phyloP scores from a whole-genome alignment of 2,888 invertebrate genomes.

The Cataglyphis altisquamis region DNA sequence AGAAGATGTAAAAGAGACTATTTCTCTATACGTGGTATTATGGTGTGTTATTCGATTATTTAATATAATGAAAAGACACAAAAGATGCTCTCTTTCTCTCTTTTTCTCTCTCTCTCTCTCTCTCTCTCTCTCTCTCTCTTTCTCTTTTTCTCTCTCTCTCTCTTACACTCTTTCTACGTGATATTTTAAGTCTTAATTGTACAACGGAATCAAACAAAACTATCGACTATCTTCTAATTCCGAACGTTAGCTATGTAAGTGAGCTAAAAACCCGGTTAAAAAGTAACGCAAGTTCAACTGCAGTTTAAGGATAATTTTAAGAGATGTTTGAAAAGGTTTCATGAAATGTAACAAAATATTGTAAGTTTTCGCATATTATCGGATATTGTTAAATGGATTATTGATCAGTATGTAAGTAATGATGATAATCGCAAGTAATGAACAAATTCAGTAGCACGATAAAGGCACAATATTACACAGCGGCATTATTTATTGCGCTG shows the following conservation, averaged over 20 bases:
- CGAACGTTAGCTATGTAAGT: conserved; percentile 64
- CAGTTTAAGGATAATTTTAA: conserved; percentile 32
- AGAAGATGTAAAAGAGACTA: conserved; percentile 33
- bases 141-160: conserved; percentile 16
- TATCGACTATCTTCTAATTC: conserved; percentile 67
- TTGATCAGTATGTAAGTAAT: conserved; percentile 58
- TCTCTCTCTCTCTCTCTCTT: conserved; percentile 21
- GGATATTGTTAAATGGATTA: conserved; percentile 53
- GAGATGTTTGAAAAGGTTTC: conserved; percentile 31
- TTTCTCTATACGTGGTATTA: conserved; percentile 42
- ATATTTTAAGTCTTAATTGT: conserved; percentile 60
- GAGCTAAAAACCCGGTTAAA: conserved; percentile 66
- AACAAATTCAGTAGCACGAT: conserved; percentile 21
- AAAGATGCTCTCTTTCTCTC: conserved; percentile 16
- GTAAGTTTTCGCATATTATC: conserved; percentile 51
- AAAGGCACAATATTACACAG: conserved; percentile 7
- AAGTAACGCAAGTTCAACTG: conserved; percentile 31
- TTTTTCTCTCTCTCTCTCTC: conserved; percentile 17
- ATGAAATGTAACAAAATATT: conserved; percentile 25
- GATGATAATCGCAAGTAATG: conserved; percentile 21
- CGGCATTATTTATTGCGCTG: conserved; percentile 64
- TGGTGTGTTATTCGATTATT: conserved; percentile 55
- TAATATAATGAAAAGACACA: conserved; percentile 49
- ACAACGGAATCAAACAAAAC: conserved; percentile 73
- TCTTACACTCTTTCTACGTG: conserved; percentile 9